Percentiles rank a stretch among this genome's conserved stretches.
Evolutionary conservation across 2,797 vertebrate genomes (phyloP).

Genomic region (Rhodeus uyekii): DNA sequence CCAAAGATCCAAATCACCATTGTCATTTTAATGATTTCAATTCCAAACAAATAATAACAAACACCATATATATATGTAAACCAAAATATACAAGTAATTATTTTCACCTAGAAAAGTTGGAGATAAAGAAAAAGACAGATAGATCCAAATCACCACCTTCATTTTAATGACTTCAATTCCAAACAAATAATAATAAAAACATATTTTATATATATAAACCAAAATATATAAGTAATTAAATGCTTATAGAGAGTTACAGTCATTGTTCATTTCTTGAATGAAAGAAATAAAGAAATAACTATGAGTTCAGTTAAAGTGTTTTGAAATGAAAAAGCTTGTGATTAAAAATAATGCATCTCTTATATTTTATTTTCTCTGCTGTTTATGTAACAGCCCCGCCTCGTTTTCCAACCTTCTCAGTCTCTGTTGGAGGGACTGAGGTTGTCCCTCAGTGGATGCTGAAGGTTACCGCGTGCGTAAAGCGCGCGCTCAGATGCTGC

Average conservation of each 20-base stretch:
- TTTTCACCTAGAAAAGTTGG: too few species aligned
- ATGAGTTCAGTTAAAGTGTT: not conserved
- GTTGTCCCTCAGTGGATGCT: slow-evolving; percentile 23
- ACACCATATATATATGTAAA: too few species aligned
- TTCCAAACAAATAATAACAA: too few species aligned
- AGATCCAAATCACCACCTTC: not conserved
- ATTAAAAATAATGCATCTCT: not conserved
- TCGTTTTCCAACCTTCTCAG: slow-evolving; percentile 13
- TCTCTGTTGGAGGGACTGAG: slow-evolving; percentile 13
- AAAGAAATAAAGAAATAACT: not conserved
- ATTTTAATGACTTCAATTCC: not conserved
- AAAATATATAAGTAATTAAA: not conserved
- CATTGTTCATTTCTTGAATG: not conserved
- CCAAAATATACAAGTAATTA: too few species aligned
- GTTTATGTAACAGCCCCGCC: slow-evolving; percentile 44
- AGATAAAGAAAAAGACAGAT: not conserved
- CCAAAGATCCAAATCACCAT: too few species aligned
- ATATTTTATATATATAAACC: not conserved
- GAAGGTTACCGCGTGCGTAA: slow-evolving; percentile 50
- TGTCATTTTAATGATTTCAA: too few species aligned
- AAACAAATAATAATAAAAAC: too few species aligned
- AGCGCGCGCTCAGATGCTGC: slow-evolving; percentile 39
- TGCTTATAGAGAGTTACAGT: not conserved
- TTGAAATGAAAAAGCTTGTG: not conserved
- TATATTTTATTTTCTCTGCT: not conserved